Evolutionary conservation across 2,113 vertebrate species (phyloP).

Genomic region (Lamprologus tigripictilis): DNA sequence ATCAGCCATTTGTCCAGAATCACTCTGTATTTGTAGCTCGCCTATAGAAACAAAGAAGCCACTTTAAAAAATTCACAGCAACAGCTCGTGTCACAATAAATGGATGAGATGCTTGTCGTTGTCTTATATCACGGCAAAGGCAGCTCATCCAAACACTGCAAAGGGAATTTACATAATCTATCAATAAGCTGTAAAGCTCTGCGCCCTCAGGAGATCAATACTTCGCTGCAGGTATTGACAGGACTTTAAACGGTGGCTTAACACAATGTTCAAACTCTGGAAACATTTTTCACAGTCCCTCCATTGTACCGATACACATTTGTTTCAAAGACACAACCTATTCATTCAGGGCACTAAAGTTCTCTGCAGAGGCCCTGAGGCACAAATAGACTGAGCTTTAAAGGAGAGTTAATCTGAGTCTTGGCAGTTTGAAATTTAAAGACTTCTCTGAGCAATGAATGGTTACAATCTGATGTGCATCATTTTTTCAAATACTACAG

Average conservation of each 20-base stretch:
- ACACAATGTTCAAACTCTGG: constrained; percentile 47
- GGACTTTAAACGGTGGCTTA: constrained; percentile 61
- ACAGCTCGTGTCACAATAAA: constrained; percentile 1
- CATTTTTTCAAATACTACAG: not conserved
- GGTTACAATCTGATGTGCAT: not conserved
- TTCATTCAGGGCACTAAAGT: not conserved
- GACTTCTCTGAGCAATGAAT: not conserved
- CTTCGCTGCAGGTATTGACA: constrained; percentile 50
- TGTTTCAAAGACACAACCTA: constrained; percentile 36
- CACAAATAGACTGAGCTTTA: not conserved
- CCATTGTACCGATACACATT: constrained; percentile 36
- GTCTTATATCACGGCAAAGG: constrained; percentile 30
- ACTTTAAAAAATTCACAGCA: constrained; percentile 23
- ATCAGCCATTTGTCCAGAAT: not conserved
- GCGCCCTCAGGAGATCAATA: constrained; percentile 47
- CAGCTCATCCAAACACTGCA: constrained; percentile 30
- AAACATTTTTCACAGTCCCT: constrained; percentile 41
- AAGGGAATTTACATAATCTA: constrained; percentile 55
- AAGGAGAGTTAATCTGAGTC: constrained; percentile 15
- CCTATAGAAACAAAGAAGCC: not conserved
- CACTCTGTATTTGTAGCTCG: not conserved
- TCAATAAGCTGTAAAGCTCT: constrained; percentile 43
- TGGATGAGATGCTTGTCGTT: constrained; percentile 40
- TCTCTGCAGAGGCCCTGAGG: not conserved
- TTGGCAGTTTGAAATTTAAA: not conserved